Conservation (phyloP, 2,797 vertebrate genomes). For the Alfaro cultratus region DNA sequence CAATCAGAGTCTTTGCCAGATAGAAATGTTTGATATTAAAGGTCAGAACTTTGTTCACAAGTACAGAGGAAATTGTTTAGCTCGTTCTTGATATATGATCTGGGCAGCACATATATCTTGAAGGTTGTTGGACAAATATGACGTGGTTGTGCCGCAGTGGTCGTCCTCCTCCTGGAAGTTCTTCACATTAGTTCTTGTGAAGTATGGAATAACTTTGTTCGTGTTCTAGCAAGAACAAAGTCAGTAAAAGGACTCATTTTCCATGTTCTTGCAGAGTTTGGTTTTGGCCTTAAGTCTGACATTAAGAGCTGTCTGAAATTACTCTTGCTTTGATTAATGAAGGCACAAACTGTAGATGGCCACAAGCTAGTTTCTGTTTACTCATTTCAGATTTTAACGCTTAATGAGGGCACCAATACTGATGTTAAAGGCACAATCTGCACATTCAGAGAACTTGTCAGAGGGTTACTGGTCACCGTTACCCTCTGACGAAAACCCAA, state of each 20-base stretch:
- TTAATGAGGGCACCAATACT: neutral
- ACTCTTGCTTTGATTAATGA: neutral
- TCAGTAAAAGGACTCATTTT: neutral
- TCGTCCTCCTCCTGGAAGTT: neutral
- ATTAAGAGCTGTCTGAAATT: neutral
- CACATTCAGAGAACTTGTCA: neutral
- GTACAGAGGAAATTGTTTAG: neutral
- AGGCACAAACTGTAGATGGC: neutral
- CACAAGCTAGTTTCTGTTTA: neutral
- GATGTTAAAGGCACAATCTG: neutral
- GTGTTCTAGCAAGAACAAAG: neutral
- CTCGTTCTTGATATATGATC: neutral
- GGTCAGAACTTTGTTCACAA: neutral
- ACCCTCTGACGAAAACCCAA: too few species aligned
- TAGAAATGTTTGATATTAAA: neutral
- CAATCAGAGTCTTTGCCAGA: neutral
- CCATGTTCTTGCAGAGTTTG: neutral
- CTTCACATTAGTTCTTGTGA: neutral
- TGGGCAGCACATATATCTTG: neutral
- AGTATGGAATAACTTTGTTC: neutral
- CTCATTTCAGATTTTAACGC: neutral
- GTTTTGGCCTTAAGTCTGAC: neutral
- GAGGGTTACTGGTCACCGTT: too few species aligned
- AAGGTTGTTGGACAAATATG: neutral
- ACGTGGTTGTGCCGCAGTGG: neutral